Base-by-base conservation (phyloP, 1,140 invertebrate genomes). In the Cephus cinctus region DNA sequence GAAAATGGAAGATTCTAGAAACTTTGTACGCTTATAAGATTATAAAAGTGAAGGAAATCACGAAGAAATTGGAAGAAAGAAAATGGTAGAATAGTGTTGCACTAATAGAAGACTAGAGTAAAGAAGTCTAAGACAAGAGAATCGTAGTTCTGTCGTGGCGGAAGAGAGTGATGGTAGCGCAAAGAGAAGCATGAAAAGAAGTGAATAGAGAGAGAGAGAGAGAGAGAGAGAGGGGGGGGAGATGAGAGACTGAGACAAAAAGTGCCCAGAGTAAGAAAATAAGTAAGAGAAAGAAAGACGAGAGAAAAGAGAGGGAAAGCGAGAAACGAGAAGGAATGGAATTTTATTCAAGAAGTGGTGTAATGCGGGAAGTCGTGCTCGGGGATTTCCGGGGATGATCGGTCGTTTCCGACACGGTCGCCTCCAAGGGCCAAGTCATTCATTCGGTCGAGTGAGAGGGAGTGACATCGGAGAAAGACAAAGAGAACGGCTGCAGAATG, bases 271-370 rank as follows among this genome's bases (percentile, higher is more conserved):
- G 9, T 9, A n/a, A n/a, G n/a, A n/a, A n/a, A n/a, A n/a, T n/a
- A 12, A 35, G 14, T 6, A 12, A 35, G 14, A 35, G 1, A 35
- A 35, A 11, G 14, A 35, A 5, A 1, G 32, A 35, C n/a, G 6
- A 35, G 12, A 16, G 12, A 12, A 35, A 16, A 8, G 8, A 35
- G 18, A 11, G 8, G 12, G 32, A 35, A 2, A 1, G 32, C 5
- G 32, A 35, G 32, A 5, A 16, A 12, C 18, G 2, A 5, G 16
- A 47, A 45, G 39, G 50, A 48, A 48, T 47, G 48, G 48, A 50
- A 50, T 54, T 50, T 54, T 54, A 54, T 54, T 54, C 52, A 54
- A 54, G 50, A 49, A 56, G 50, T 49, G 54, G 39, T 31, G 42
- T 50, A 55, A 54, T 51, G 47, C 52, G 47, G 55, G 54, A 54